Evolutionary conservation across 1,140 invertebrate genomes (phyloP).

Genomic region (Dermatophagoides farinae): DNA sequence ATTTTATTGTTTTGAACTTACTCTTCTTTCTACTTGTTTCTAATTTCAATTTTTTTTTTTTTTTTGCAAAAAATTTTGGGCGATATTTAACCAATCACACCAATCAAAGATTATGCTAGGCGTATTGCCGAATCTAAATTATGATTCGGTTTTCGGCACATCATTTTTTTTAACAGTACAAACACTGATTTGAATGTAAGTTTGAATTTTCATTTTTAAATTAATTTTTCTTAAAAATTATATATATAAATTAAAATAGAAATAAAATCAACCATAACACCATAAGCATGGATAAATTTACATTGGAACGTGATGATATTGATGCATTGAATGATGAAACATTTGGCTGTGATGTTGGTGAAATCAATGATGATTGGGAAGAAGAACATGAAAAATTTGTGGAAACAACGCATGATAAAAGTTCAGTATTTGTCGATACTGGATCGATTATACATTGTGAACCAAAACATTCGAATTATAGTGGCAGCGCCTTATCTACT

Average conservation of each 20-base stretch:
- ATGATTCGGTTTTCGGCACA: not conserved
- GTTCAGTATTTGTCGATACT: not conserved
- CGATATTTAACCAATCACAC: too few species aligned
- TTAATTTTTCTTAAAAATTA: not conserved
- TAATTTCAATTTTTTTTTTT: too few species aligned
- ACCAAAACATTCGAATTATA: not conserved
- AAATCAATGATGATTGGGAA: not conserved
- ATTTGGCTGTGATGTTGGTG: not conserved
- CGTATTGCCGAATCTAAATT: too few species aligned
- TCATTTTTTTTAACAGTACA: not conserved
- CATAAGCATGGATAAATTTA: too few species aligned
- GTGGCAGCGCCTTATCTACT: not conserved
- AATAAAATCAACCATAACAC: not conserved
- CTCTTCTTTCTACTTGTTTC: too few species aligned
- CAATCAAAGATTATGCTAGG: too few species aligned
- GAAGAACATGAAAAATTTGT: constrained; percentile 4
- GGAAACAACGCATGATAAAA: not conserved
- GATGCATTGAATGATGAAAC: constrained; percentile 11
- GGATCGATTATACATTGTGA: not conserved
- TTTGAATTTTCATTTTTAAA: not conserved
- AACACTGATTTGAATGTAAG: not conserved
- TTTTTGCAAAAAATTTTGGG: too few species aligned
- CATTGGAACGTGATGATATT: not conserved
- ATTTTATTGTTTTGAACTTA: too few species aligned
- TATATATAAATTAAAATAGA: too few species aligned